phyloP scores from a whole-genome alignment of 2,113 vertebrate species.

The Echinops telfairi region DNA sequence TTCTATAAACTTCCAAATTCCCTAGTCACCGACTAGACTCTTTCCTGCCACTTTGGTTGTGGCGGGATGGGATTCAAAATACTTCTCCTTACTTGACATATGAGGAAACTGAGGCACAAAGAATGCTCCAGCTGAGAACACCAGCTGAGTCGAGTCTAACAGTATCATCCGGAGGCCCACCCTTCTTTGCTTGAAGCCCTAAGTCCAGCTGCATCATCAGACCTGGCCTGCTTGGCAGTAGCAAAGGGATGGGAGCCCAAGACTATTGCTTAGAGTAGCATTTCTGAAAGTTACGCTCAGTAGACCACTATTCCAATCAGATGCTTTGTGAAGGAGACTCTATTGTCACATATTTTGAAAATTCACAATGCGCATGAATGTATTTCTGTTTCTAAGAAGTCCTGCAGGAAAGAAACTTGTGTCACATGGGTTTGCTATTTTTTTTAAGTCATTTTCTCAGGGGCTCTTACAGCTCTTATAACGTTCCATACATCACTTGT shows the following conservation, averaged over 20 bases:
- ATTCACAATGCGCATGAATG: conserved; percentile 19
- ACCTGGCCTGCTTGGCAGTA: neutral
- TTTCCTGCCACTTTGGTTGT: neutral
- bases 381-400: conserved; percentile 26
- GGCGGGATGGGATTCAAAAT: neutral
- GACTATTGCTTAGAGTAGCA: neutral
- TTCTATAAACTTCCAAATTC: neutral
- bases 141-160: neutral
- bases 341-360: conserved; percentile 17
- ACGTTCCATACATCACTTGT: no score
- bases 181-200: neutral
- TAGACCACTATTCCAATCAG: neutral
- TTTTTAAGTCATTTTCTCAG: no score
- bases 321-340: neutral
- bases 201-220: neutral
- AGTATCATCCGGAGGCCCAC: neutral
- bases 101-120: neutral
- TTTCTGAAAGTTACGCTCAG: conserved; percentile 1
- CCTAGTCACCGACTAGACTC: neutral
- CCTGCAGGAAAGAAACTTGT: conserved; percentile 8
- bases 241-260: neutral
- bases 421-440: no score
- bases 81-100: neutral
- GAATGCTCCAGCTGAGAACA: neutral
- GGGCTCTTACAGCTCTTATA: no score